Percentiles rank a stretch among this genome's conserved stretches.
phyloP scores from a whole-genome alignment of 2,113 vertebrate genomes.

The Tiliqua scincoides region DNA sequence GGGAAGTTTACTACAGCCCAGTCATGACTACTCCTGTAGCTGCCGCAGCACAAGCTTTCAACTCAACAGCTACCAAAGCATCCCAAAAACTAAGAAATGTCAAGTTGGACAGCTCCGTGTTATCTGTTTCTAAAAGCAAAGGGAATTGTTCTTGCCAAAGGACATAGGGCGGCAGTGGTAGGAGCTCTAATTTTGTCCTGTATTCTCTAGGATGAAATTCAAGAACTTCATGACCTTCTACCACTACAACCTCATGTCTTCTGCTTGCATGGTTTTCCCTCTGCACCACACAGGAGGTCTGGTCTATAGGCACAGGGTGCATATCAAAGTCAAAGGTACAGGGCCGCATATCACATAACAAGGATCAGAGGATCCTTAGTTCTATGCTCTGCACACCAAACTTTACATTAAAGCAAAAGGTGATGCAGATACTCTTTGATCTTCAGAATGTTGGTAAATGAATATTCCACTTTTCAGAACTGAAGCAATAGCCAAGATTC shows the following conservation, averaged over 20 bases:
- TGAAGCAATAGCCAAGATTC: neutral
- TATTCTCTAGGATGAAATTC: neutral
- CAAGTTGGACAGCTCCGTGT: neutral
- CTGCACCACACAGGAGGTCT: neutral
- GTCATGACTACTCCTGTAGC: neutral
- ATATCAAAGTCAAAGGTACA: neutral
- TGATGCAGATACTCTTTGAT: too few relatives aligned
- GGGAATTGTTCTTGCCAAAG: neutral
- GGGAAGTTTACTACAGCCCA: neutral
- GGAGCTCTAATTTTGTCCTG: neutral
- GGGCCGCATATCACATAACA: too few relatives aligned
- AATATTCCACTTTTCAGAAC: neutral
- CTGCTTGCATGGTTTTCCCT: neutral
- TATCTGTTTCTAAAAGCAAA: neutral
- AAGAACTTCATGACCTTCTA: neutral
- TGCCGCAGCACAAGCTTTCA: neutral
- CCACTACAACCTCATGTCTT: neutral
- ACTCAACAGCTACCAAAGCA: neutral
- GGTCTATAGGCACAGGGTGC: neutral
- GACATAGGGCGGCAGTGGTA: neutral
- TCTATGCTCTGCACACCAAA: neutral
- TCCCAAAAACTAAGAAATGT: neutral
- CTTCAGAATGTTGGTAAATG: neutral
- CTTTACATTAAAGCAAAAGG: neutral
- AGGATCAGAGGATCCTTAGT: neutral